Base-by-base conservation (phyloP, 2,888 invertebrate genomes). In the Ormyrus rosae region DNA sequence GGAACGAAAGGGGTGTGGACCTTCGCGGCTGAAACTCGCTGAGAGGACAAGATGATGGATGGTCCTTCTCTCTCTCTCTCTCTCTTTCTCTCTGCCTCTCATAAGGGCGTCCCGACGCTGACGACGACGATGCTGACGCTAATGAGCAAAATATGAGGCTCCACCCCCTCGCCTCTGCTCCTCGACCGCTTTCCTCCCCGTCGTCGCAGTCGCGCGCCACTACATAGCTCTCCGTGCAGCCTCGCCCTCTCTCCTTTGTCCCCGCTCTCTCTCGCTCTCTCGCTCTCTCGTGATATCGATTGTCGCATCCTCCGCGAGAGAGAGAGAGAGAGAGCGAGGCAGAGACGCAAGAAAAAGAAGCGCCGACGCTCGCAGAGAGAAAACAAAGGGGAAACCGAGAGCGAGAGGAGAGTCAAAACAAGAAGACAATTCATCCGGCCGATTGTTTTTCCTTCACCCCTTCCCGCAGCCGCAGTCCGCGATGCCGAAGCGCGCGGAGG, bases 81-180 rank as follows among this genome's bases (percentile, higher is more conserved):
- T 85, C 84, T 85, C 84, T 85, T 34, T 34, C 34, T 34, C 34
- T 34, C 34, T 34, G 34, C 34, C 34, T 34, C 34, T 34, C 34
- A 86, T 85, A 87, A 88, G 89, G 88, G 87, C 87, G 87, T 87
- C 88, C 86, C 87, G 87, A 86, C 87, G 88, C 87, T 88, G 46
- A 45, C 58, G 61, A 64, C 61, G 67, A 87, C 89, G 88, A 87
- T 86, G 89, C 89, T 89, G 89, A 89, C 90, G 90, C 90, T 90
- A 90, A 90, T 90, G 90, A 90, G 90, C 89, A 90, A 90, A 90
- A 90, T 90, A 90, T 89, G 90, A 90, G 90, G 89, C 89, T 88
- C 88, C 88, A 88, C 86, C 87, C 86, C 85, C 84, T 83, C 76
- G 83, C 84, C 34, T 34, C 34, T 34, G 34, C 34, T 34, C 80